Conservation (phyloP, 1,140 invertebrate species). For the Onthophagus taurus region DNA sequence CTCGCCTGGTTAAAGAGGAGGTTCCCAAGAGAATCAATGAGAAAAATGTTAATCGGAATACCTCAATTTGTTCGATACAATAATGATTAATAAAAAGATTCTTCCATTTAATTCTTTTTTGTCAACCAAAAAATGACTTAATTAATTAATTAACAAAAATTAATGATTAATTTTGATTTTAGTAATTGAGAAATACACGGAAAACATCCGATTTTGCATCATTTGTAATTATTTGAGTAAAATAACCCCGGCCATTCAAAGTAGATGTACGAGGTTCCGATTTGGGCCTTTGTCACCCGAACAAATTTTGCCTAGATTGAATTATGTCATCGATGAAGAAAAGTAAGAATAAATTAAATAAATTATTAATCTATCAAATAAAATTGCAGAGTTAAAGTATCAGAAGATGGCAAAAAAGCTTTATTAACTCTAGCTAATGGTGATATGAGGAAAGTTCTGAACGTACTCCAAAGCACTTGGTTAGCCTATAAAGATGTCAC, state of each 20-base stretch:
- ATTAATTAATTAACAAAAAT: not conserved
- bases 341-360: slow-evolving; percentile 48
- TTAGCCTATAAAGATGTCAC: slow-evolving; percentile 78
- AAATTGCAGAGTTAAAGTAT: slow-evolving; percentile 65
- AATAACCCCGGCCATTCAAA: slow-evolving; percentile 97
- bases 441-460: slow-evolving; percentile 97
- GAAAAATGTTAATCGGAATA: slow-evolving; percentile 4
- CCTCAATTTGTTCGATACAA: slow-evolving; percentile 5
- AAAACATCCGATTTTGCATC: slow-evolving; percentile 96
- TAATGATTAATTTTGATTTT: slow-evolving; percentile 18
- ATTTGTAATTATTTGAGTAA: slow-evolving; percentile 99
- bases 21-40: slow-evolving; percentile 1
- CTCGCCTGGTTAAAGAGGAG: slow-evolving; percentile 17
- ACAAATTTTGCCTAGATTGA: slow-evolving; percentile 85
- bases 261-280: slow-evolving; percentile 92
- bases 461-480: slow-evolving; percentile 80
- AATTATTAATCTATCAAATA: not conserved
- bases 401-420: slow-evolving; percentile 84
- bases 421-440: slow-evolving; percentile 82
- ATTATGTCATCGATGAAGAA: slow-evolving; percentile 79
- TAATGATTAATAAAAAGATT: not conserved
- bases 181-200: slow-evolving; percentile 97
- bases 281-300: slow-evolving; percentile 82
- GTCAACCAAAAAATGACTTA: not conserved
- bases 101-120: not conserved